These are phyloP conservation scores for Polymixis lichenea DNA, from an alignment of 2,888 invertebrate species.

Conservation along the genomic window DNA sequence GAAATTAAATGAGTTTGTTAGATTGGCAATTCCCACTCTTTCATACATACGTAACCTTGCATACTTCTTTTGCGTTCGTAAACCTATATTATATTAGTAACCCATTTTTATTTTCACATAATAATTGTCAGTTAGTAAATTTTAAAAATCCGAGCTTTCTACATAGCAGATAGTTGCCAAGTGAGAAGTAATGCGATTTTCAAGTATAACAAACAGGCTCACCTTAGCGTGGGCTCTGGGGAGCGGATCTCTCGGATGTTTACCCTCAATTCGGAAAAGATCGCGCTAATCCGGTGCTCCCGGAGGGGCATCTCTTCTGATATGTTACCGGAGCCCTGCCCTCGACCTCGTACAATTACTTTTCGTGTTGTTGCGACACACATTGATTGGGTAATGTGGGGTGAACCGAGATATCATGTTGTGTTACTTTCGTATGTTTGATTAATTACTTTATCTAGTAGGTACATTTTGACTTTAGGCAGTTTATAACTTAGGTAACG, in stretches of 20 bases:
- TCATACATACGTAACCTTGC: not conserved
- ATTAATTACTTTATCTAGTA: constrained; percentile 12
- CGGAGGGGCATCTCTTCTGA: constrained; percentile 75
- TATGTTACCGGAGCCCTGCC: constrained; percentile 72
- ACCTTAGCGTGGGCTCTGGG: constrained; percentile 76
- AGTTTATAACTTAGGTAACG: not conserved
- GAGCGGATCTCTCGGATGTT: constrained; percentile 81
- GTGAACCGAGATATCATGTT: constrained; percentile 16
- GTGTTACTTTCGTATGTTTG: constrained; percentile 18
- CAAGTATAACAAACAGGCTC: constrained; percentile 78
- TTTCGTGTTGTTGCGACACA: constrained; percentile 60
- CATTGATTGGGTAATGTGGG: constrained; percentile 50
- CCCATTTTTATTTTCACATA: not conserved
- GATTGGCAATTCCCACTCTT: not conserved
- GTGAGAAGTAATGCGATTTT: constrained; percentile 75
- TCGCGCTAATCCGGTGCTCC: constrained; percentile 84
- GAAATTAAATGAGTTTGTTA: not conserved
- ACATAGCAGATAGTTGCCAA: constrained; percentile 52
- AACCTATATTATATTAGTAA: not conserved
- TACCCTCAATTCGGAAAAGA: constrained; percentile 86
- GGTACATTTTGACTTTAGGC: not conserved
- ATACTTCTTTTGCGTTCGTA: not conserved
- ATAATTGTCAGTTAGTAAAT: not conserved
- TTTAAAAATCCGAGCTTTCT: not conserved
- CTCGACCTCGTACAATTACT: constrained; percentile 68